Evolutionary conservation across 2,797 vertebrate species (phyloP), one percentile per base, ranked within the genome.

Genomic region (Tokudaia muenninki): DNA sequence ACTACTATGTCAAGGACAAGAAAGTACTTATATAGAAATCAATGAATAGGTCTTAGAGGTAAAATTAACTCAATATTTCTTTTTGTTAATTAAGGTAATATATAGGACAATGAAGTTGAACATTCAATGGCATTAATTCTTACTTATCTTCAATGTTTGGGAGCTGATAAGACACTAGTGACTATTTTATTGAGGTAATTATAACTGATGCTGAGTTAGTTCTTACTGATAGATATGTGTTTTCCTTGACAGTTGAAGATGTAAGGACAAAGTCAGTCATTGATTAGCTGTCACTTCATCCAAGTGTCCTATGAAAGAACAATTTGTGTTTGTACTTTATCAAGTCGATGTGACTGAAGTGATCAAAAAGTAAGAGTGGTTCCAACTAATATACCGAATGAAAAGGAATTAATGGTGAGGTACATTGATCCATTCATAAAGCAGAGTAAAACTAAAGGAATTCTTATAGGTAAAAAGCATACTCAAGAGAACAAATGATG

Each of bases 241-340:
- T 97, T 97, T 91, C 82, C 92, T 96, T 98, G 87, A 95, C 87
- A 97, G 96, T 44, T 95, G 81, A 95, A 79, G 79, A 95, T 87
- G 94, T 87, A 97, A 96, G 86, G 92, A 95, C 95, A 96, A 96
- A 97, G 89, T 77, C 95, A 97, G 9, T 95, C 93, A 98, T 57
- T 96, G 98, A 98, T 98, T 98, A 98, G 50, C 96, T 98, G 97
- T 95, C 97, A 98, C 57, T n/a, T 83, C 41, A 91, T 87, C 63
- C 93, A 75, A 34, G 84, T 91, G 91, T 94, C 94, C 41, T 93
- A 50, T 31, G 63, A 94, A 84, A 96, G 81, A 84, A 9, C 34
- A 57, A 97, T 88, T 96, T 19, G 37, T 24, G 19, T 94, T 90
- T 70, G 77, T 31, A 96, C 93, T 97, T 94, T 65, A 92, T 94